These are phyloP conservation scores for Heliconius hortense DNA, from an alignment of 2,888 invertebrate genomes.

Conservation along the genomic window DNA sequence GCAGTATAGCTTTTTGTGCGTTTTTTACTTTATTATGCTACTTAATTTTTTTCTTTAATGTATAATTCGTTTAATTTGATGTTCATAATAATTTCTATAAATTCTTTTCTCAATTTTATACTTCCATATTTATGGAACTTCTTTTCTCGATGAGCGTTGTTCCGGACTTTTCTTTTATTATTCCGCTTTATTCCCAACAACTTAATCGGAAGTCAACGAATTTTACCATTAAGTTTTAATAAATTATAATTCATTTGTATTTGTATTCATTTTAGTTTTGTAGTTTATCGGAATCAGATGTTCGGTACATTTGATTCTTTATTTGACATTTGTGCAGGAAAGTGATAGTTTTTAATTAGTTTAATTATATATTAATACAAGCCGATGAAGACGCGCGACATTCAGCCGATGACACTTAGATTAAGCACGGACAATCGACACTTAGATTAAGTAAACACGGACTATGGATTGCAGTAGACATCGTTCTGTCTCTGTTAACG, in stretches of 20 bases:
- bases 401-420: not conserved
- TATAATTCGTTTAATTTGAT: not conserved
- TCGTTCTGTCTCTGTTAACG: not conserved
- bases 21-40: not conserved
- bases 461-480: not conserved
- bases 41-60: not conserved
- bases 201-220: conserved; percentile 27
- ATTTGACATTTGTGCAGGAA: not conserved
- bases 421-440: not conserved
- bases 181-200: not conserved
- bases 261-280: not conserved
- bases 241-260: not conserved
- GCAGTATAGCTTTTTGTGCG: not conserved
- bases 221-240: conserved; percentile 13
- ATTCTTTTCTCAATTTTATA: not conserved
- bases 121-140: not conserved
- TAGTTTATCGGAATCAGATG: not conserved
- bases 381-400: not conserved
- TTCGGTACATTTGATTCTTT: not conserved
- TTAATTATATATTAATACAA: not conserved
- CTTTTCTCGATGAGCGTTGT: not conserved
- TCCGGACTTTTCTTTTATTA: conserved; percentile 3
- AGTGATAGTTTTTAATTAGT: not conserved
- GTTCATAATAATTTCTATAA: not conserved
- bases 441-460: not conserved